These are phyloP conservation scores for Thamnophis elegans DNA, from an alignment of 2,797 vertebrate genomes.

Conservation along the genomic window DNA sequence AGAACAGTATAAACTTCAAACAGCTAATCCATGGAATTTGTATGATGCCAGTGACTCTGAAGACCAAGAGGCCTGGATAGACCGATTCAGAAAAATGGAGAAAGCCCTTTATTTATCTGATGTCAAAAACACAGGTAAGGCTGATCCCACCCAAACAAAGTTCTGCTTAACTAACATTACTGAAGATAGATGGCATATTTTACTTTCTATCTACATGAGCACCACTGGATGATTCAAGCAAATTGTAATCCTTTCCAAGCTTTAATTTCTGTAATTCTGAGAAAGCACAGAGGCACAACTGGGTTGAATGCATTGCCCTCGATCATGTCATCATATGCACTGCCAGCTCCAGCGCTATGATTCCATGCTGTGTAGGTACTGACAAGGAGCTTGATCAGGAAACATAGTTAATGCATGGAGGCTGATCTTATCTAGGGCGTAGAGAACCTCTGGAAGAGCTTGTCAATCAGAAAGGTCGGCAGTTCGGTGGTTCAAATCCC, in stretches of 20 bases:
- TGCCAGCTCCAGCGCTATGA: no score
- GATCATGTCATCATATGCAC: not conserved
- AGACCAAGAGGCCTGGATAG: conserved; percentile 56
- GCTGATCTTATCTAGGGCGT: not conserved
- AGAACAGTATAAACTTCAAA: conserved; percentile 24
- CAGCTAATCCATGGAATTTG: not conserved
- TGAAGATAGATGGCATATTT: not conserved
- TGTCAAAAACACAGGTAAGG: conserved; percentile 60
- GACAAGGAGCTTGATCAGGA: not conserved
- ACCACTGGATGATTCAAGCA: not conserved
- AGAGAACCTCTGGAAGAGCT: not conserved
- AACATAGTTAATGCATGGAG: not conserved
- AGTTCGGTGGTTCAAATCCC: no score
- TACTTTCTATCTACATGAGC: not conserved
- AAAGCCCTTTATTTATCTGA: conserved; percentile 61
- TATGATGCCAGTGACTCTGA: conserved; percentile 2
- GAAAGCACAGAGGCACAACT: no score
- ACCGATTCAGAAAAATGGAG: conserved; percentile 68
- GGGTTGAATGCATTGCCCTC: no score
- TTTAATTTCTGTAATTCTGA: not conserved
- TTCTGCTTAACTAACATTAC: not conserved
- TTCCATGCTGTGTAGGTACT: not conserved
- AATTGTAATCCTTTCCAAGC: not conserved
- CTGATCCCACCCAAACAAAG: not conserved
- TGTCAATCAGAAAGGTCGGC: no score